A percentile compares a stretch with the other conserved stretches of the same genome.
These are phyloP conservation scores for Drosophila macrothrix DNA, from an alignment of 2,888 invertebrate genomes.

Conservation along the genomic window DNA sequence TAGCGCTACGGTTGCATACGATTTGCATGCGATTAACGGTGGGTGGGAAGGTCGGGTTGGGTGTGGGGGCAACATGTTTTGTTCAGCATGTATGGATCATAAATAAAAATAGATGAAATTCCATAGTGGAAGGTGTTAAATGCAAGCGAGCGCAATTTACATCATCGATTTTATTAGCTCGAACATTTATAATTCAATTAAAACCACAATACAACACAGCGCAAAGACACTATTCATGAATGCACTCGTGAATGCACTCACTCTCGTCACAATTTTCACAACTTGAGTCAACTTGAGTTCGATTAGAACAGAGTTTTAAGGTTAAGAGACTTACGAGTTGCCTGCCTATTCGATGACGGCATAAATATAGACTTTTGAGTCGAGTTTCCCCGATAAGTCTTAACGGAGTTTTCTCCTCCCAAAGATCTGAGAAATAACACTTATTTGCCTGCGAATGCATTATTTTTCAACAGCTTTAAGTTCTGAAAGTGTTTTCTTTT, in stretches of 20 bases:
- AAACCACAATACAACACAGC: conserved; percentile 30
- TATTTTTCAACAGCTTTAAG: background rate
- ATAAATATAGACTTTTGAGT: background rate
- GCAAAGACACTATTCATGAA: conserved; percentile 15
- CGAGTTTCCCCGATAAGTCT: background rate
- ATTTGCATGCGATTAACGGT: conserved; percentile 70
- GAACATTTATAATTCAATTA: conserved; percentile 78
- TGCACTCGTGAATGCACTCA: conserved; percentile 9
- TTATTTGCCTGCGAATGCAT: background rate
- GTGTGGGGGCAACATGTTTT: conserved; percentile 49
- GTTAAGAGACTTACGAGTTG: background rate
- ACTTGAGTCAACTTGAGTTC: background rate
- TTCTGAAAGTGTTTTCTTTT: background rate
- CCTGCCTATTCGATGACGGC: background rate
- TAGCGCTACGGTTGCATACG: conserved; percentile 65
- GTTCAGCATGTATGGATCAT: conserved; percentile 51
- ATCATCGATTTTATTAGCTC: conserved; percentile 83
- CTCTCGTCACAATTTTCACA: conserved; percentile 7
- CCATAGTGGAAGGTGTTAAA: conserved; percentile 74
- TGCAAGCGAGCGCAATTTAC: conserved; percentile 80
- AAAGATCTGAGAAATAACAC: background rate
- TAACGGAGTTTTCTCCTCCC: background rate
- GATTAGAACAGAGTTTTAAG: background rate
- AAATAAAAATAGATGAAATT: conserved; percentile 77
- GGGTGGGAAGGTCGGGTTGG: background rate